phyloP scores from a whole-genome alignment of 1,140 invertebrate genomes.

The Drosophila micromelanica region DNA sequence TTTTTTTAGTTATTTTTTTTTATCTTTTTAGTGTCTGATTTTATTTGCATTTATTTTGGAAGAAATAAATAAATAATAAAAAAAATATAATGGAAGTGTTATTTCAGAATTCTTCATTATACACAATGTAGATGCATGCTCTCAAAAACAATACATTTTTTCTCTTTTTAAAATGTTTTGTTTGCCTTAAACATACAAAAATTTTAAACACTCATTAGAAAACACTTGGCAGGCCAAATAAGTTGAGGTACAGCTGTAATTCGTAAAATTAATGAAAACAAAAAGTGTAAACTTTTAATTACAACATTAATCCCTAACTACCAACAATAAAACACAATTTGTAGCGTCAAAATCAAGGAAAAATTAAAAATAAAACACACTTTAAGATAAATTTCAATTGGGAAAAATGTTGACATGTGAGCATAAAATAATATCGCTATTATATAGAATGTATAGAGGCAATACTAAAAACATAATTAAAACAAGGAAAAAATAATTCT shows the following conservation, averaged over 20 bases:
- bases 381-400: conserved; percentile 84
- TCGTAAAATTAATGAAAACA: conserved; percentile 17
- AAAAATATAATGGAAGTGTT: conserved; percentile 6
- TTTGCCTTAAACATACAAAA: conserved; percentile 17
- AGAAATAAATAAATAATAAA: background rate
- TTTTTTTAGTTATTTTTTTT: conserved; percentile 47
- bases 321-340: conserved; percentile 78
- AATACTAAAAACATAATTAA: conserved; percentile 15
- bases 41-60: conserved; percentile 1
- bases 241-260: conserved; percentile 26
- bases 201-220: conserved; percentile 7
- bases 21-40: conserved; percentile 16
- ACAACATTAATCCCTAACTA: conserved; percentile 40
- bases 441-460: conserved; percentile 7
- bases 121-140: conserved; percentile 73
- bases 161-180: conserved; percentile 15
- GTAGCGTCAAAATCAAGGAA: conserved; percentile 44
- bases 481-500: conserved; percentile 51
- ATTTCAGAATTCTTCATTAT: conserved; percentile 52
- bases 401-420: conserved; percentile 80
- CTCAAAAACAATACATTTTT: conserved; percentile 54
- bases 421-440: conserved; percentile 44
- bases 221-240: conserved; percentile 22
- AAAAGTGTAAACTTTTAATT: background rate
- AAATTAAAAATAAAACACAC: conserved; percentile 71